Conservation (phyloP, 2,888 invertebrate genomes). For the Priocnemis perturbator region DNA sequence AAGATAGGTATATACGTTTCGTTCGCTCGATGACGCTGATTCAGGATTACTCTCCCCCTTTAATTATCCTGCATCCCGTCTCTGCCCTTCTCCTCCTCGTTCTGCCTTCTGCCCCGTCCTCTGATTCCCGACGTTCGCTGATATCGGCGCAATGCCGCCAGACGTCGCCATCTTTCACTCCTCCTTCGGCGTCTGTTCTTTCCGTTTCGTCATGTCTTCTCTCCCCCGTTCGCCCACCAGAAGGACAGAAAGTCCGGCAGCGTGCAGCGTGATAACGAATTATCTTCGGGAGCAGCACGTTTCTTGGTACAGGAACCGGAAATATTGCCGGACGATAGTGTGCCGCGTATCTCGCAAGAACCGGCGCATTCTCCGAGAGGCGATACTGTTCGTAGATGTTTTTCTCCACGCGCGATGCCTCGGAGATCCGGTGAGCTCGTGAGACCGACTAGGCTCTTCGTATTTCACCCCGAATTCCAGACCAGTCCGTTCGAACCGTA, state of each 20-base stretch:
- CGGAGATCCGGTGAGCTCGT: slow-evolving; percentile 13
- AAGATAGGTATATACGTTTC: slow-evolving; percentile 35
- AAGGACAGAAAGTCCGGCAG: slow-evolving; percentile 49
- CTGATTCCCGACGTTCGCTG: not conserved
- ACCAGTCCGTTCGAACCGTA: no score
- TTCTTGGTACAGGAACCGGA: slow-evolving; percentile 74
- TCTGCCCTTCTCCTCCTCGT: slow-evolving; percentile 16
- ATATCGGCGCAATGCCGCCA: no score
- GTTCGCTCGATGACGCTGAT: slow-evolving; percentile 57
- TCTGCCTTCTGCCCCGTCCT: no score
- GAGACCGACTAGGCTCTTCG: no score
- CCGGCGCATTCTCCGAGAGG: slow-evolving; percentile 33
- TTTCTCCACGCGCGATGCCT: slow-evolving; percentile 13
- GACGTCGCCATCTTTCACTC: slow-evolving; percentile 20
- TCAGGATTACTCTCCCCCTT: slow-evolving; percentile 57
- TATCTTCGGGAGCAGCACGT: slow-evolving; percentile 66
- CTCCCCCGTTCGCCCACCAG: slow-evolving; percentile 17
- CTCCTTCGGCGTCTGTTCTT: slow-evolving; percentile 9
- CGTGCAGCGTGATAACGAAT: slow-evolving; percentile 61
- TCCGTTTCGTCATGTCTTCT: slow-evolving; percentile 7
- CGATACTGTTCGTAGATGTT: slow-evolving; percentile 32
- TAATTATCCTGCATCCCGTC: slow-evolving; percentile 50
- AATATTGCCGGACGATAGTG: slow-evolving; percentile 64
- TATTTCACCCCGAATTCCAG: not conserved
- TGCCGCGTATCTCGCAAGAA: slow-evolving; percentile 63